phyloP scores from a whole-genome alignment of 2,113 vertebrate species.

The Daubentonia madagascariensis region DNA sequence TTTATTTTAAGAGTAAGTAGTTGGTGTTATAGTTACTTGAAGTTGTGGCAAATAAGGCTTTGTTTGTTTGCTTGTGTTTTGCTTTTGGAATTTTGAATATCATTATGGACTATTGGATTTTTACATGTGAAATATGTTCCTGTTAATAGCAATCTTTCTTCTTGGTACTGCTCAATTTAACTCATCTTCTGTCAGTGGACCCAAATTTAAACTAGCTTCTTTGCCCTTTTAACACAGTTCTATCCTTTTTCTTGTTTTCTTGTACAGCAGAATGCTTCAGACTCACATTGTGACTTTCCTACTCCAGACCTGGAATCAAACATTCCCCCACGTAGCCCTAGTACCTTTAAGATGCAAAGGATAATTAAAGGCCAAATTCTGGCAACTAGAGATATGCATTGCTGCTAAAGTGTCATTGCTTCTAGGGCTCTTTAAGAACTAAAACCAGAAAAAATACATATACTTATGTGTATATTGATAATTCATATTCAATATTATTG shows the following conservation, averaged over 20 bases:
- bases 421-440: background rate
- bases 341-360: background rate
- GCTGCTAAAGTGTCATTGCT: background rate
- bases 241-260: background rate
- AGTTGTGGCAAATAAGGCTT: background rate
- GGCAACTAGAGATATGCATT: background rate
- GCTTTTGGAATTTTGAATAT: background rate
- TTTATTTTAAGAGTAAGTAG: background rate
- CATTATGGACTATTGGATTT: background rate
- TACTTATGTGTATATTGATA: background rate
- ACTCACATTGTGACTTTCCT: background rate
- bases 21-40: background rate
- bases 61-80: background rate
- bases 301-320: background rate
- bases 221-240: background rate
- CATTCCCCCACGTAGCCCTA: background rate
- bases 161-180: background rate
- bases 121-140: background rate
- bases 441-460: background rate
- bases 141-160: background rate
- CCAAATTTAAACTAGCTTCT: background rate
- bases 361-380: background rate
- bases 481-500: no score
- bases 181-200: background rate
- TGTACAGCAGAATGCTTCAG: background rate